A percentile compares a stretch with the other conserved stretches of the same genome.
phyloP scores from a whole-genome alignment of 2,888 invertebrate genomes.

The Mayetiola destructor region DNA sequence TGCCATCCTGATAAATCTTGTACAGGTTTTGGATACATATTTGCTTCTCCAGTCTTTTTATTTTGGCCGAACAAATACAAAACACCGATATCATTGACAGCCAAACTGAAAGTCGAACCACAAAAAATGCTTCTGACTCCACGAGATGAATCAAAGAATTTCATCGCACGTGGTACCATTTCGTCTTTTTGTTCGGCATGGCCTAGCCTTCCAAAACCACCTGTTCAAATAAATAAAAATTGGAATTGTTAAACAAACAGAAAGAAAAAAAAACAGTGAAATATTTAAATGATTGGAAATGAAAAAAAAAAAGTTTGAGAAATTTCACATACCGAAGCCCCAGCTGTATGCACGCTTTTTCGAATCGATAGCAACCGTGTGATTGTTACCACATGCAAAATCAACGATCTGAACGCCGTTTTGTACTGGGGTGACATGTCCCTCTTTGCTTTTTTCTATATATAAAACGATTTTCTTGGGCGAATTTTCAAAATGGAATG shows the following conservation, averaged over 20 bases:
- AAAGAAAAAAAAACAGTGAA: too few species aligned
- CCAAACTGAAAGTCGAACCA: constrained; percentile 76
- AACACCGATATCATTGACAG: constrained; percentile 59
- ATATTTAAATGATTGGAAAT: too few species aligned
- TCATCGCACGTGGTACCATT: constrained; percentile 70
- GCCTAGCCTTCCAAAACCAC: constrained; percentile 82
- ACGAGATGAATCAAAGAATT: constrained; percentile 72
- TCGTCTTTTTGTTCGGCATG: constrained; percentile 90
- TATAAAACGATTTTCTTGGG: constrained; percentile 75
- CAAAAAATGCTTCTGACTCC: constrained; percentile 70
- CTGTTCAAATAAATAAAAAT: too few species aligned
- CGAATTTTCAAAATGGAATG: constrained; percentile 69
- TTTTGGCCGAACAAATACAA: constrained; percentile 81
- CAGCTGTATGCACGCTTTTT: constrained; percentile 82
- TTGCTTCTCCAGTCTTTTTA: constrained; percentile 85
- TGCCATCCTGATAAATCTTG: constrained; percentile 91
- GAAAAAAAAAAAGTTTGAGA: too few species aligned
- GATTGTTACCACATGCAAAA: constrained; percentile 82
- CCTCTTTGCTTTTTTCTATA: constrained; percentile 77
- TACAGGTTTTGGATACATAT: constrained; percentile 92
- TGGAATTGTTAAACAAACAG: too few species aligned
- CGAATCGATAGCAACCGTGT: constrained; percentile 78
- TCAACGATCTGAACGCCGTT: constrained; percentile 78
- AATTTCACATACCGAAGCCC: too few species aligned
- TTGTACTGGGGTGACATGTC: constrained; percentile 67